phyloP scores from a whole-genome alignment of 2,797 vertebrate genomes.

The Notolepis coatsorum region DNA sequence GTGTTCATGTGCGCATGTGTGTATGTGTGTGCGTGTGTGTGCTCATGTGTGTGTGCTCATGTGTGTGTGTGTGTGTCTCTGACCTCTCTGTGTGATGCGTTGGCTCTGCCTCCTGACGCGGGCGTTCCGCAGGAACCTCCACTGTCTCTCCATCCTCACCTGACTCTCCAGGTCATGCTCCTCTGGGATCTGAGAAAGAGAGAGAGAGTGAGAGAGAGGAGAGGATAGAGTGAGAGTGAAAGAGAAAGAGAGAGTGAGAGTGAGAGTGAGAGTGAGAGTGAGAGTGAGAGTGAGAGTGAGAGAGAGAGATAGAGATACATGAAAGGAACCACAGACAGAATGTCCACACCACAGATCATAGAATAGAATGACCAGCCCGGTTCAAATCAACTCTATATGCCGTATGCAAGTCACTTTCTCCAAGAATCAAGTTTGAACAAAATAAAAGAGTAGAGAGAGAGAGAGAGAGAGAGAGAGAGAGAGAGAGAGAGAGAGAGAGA shows the following conservation, averaged over 20 bases:
- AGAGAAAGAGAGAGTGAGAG: background rate
- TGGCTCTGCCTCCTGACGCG: slow-evolving; percentile 90
- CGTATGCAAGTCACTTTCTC: too few relatives aligned
- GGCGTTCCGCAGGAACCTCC: slow-evolving; percentile 93
- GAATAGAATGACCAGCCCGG: too few relatives aligned
- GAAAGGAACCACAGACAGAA: background rate
- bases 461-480: background rate
- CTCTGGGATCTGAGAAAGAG: slow-evolving; percentile 88
- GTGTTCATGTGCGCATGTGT: background rate
- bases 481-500: background rate
- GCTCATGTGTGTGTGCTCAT: background rate
- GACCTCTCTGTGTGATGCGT: slow-evolving; percentile 91
- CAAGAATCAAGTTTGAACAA: too few relatives aligned
- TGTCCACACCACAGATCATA: too few relatives aligned
- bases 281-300: background rate
- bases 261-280: background rate
- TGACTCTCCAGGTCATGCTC: slow-evolving; percentile 97
- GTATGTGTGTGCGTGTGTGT: background rate
- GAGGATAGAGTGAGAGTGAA: background rate
- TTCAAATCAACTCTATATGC: too few relatives aligned
- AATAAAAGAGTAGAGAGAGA: too few relatives aligned
- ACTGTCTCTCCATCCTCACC: slow-evolving; percentile 94
- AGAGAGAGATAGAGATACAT: background rate
- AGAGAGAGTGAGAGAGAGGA: background rate
- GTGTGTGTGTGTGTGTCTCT: too few relatives aligned